Evolutionary conservation across 2,888 invertebrate species (phyloP).

Genomic region (Drosophila ezoana): DNA sequence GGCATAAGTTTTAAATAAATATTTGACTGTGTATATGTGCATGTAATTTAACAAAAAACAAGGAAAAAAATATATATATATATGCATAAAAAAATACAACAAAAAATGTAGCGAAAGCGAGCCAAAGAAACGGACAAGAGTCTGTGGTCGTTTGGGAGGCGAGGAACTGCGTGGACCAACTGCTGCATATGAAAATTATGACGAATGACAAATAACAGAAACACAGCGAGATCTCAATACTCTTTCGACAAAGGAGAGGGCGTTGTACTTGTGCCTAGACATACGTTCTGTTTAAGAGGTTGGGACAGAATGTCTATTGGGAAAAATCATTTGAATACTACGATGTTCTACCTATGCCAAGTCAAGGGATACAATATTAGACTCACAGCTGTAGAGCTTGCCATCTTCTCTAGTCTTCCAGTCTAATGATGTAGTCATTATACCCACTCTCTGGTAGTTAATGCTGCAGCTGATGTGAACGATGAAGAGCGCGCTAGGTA

Average conservation of each 20-base stretch:
- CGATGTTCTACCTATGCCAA: not conserved
- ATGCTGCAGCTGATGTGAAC: conserved; percentile 38
- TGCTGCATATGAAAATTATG: conserved; percentile 61
- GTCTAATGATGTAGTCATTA: conserved; percentile 6
- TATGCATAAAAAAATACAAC: conserved; percentile 8
- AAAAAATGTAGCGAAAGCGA: conserved; percentile 39
- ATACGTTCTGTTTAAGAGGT: too few relatives aligned
- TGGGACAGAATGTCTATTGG: too few relatives aligned
- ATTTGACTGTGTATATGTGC: conserved; percentile 73
- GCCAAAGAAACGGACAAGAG: conserved; percentile 56
- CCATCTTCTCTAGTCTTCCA: not conserved
- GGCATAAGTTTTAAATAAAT: conserved; percentile 80
- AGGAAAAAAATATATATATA: conserved; percentile 35
- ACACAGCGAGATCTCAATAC: conserved; percentile 23
- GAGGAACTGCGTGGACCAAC: conserved; percentile 47
- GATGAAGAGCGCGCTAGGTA: conserved; percentile 60
- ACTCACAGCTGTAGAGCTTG: not conserved
- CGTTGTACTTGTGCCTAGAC: too few relatives aligned
- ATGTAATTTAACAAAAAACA: conserved; percentile 74
- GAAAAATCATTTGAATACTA: too few relatives aligned
- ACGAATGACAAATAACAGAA: conserved; percentile 30
- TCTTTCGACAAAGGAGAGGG: conserved; percentile 3
- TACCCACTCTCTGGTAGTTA: conserved; percentile 10
- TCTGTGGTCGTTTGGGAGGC: conserved; percentile 15
- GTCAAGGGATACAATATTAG: not conserved